Evolutionary conservation across 2,888 invertebrate genomes (phyloP).

Genomic region (Diarsia dahlii): DNA sequence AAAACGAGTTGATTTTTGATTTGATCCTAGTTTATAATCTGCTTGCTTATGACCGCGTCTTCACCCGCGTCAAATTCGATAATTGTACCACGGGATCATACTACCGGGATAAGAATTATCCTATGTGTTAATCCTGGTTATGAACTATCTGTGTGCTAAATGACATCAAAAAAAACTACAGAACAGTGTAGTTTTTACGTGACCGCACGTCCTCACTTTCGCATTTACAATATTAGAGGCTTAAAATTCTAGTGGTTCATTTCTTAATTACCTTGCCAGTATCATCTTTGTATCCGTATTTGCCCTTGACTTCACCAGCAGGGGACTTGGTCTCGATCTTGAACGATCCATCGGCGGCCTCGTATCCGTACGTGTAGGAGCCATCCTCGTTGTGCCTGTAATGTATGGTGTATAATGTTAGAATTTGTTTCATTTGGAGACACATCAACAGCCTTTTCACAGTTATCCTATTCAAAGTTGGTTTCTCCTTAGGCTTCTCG

Average conservation of each 20-base stretch:
- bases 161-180: too few species aligned
- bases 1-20: not conserved
- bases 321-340: slow-evolving; percentile 97
- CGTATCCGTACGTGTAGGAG: slow-evolving; percentile 97
- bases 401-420: slow-evolving; percentile 46
- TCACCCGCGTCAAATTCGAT: too few species aligned
- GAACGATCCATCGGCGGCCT: slow-evolving; percentile 96
- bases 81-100: too few species aligned
- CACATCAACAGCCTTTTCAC: not conserved
- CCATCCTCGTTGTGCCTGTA: slow-evolving; percentile 96
- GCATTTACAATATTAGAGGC: too few species aligned
- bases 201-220: too few species aligned
- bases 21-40: not conserved
- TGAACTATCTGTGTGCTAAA: too few species aligned
- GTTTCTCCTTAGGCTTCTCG: too few species aligned
- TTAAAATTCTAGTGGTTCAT: not conserved
- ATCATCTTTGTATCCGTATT: slow-evolving; percentile 97
- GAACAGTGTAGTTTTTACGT: too few species aligned
- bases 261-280: slow-evolving; percentile 91
- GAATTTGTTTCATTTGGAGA: not conserved
- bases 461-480: too few species aligned
- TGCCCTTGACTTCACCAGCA: slow-evolving; percentile 96
- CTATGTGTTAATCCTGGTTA: too few species aligned
- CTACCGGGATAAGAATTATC: too few species aligned
- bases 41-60: too few species aligned